phyloP scores from a whole-genome alignment of 2,113 vertebrate species.

The Theristicus caerulescens region DNA sequence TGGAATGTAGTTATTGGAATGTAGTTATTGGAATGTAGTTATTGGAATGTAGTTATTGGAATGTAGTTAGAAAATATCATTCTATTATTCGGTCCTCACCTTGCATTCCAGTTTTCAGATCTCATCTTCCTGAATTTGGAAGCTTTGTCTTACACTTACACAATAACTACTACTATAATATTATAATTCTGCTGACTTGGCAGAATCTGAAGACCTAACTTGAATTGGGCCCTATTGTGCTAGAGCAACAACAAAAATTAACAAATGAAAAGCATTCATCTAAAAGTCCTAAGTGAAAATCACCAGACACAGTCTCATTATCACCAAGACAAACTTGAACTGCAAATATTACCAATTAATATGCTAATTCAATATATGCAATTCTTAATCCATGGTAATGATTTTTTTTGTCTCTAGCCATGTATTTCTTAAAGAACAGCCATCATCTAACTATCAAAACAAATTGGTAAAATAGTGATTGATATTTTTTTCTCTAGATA shows the following conservation, averaged over 20 bases:
- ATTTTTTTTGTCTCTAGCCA: not conserved
- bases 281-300: not conserved
- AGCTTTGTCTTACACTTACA: not conserved
- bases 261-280: not conserved
- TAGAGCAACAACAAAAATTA: not conserved
- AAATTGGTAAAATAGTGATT: not conserved
- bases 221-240: not conserved
- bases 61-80: not conserved
- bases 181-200: not conserved
- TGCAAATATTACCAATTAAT: not conserved
- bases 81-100: not conserved
- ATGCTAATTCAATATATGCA: not conserved
- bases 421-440: not conserved
- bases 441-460: not conserved
- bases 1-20: not conserved
- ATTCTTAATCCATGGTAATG: not conserved
- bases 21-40: not conserved
- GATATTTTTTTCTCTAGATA: not conserved
- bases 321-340: not conserved
- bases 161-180: not conserved
- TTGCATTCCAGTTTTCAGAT: not conserved
- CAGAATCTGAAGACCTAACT: not conserved
- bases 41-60: not conserved
- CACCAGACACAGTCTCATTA: not conserved
- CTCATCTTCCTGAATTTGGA: not conserved